A percentile compares a stretch with the other conserved stretches of the same genome.
Conservation (phyloP, 2,888 invertebrate genomes). For the Perizoma flavofasciatum region DNA sequence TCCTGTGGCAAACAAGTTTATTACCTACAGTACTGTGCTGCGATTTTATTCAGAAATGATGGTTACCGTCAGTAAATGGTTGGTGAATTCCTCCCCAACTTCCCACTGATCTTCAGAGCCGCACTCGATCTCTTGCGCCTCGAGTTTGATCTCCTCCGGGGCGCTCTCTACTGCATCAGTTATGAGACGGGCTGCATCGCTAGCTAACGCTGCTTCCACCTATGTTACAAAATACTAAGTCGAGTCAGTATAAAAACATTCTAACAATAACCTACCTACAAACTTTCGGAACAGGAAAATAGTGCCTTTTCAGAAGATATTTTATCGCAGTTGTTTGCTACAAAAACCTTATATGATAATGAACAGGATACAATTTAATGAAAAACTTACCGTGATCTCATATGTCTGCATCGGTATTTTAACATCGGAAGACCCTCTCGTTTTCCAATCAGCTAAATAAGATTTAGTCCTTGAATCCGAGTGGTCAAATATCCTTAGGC, state of each 20-base stretch:
- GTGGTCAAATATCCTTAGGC: slow-evolving; percentile 86
- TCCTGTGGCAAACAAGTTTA: too few relatives aligned
- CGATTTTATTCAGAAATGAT: not conserved
- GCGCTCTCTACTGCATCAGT: slow-evolving; percentile 70
- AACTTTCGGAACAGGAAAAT: too few relatives aligned
- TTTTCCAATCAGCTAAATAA: slow-evolving; percentile 79
- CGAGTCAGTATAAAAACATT: not conserved
- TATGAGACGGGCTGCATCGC: slow-evolving; percentile 69
- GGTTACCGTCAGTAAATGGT: slow-evolving; percentile 66
- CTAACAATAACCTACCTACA: too few relatives aligned
- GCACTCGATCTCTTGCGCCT: slow-evolving; percentile 61
- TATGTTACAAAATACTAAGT: slow-evolving; percentile 27
- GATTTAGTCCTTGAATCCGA: slow-evolving; percentile 76
- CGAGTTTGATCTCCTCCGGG: slow-evolving; percentile 65
- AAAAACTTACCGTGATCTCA: slow-evolving; percentile 64
- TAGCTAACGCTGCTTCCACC: slow-evolving; percentile 71
- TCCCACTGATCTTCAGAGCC: slow-evolving; percentile 66
- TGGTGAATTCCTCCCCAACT: slow-evolving; percentile 62
- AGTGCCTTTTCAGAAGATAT: too few relatives aligned
- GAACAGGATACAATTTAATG: not conserved
- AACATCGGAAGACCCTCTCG: slow-evolving; percentile 53
- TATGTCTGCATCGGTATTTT: slow-evolving; percentile 62
- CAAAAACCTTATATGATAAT: too few relatives aligned
- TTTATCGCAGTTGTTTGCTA: too few relatives aligned
- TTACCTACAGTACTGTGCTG: too few relatives aligned